Base-by-base conservation (phyloP, 2,888 invertebrate species). In the Oscheius sp. region DNA sequence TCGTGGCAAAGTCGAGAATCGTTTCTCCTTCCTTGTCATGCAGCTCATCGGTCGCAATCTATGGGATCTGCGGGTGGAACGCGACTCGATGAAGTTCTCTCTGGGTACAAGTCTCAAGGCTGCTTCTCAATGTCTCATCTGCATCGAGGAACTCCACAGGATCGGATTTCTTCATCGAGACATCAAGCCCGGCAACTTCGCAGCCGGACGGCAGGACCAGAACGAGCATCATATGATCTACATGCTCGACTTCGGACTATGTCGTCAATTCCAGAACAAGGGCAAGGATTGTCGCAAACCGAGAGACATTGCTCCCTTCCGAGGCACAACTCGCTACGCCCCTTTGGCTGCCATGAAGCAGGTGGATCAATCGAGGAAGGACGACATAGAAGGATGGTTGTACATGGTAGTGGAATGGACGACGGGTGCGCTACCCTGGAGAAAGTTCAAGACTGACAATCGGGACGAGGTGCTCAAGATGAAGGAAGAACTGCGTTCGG, bases 351-450 rank as follows among this genome's bases (percentile, higher is more conserved):
- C 84, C 10, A 80, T 85, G 79, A 60, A 62, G 5, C 57, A 79
- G 70, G 29, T 70, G 42, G 86, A 86, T 57, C 85, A 85, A 50
- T 80, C 83, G 1, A 66, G 86, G 1, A 86, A 86, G 73, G 86
- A 86, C 74, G 86, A 86, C 71, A 71, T 86, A n/a, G 86, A 86
- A 57, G 79, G 82, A 2, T 85, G 86, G 86, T 74, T 86, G 33
- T 86, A 86, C 73, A 85, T 86, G 86, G 81, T 83, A 7, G 77
- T 82, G n/a, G 82, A 83, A 66, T 86, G 86, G 86, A 85, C 86
- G n/a, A 72, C 79, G 13, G 85, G 85, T 10, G 76, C 74, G 13
- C 66, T 86, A 11, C 86, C 86, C 7, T 86, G 86, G 86, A 59
- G 79, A 13, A 81, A 84, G 58, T 74, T 77, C 59, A 77, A 77